A percentile compares a stretch with the other conserved stretches of the same genome.
These are phyloP conservation scores for Xiphydria camelus DNA, from an alignment of 2,888 invertebrate species.

Conservation along the genomic window DNA sequence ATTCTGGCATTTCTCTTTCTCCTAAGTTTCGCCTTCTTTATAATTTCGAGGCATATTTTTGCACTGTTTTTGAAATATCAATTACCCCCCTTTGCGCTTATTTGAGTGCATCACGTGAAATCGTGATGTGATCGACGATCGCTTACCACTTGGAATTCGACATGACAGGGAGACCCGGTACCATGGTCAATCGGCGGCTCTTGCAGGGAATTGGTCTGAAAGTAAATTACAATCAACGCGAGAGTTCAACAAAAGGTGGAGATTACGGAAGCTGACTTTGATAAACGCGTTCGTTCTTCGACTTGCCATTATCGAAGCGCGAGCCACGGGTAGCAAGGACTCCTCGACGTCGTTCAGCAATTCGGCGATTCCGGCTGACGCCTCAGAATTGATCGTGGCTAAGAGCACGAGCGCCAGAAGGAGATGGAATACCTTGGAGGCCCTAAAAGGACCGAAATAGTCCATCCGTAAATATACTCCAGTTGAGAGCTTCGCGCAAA, in stretches of 20 bases:
- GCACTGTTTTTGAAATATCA: no score
- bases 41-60: no score
- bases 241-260: no score
- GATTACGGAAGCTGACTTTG: no score
- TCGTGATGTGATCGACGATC: conserved; percentile 1
- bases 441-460: background rate
- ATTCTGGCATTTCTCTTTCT: no score
- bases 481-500: no score
- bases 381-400: background rate
- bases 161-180: conserved; percentile 11
- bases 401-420: background rate
- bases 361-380: conserved; percentile 11
- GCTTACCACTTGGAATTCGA: conserved; percentile 24
- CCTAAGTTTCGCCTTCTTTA: no score
- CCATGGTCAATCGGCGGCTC: conserved; percentile 3
- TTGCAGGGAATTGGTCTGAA: conserved; percentile 11
- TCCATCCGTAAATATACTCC: no score
- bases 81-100: no score
- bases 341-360: conserved; percentile 9
- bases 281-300: no score
- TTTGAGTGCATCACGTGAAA: no score
- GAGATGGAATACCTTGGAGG: background rate
- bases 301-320: background rate
- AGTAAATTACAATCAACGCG: no score
- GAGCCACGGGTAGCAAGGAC: background rate